Evolutionary conservation across 2,888 invertebrate species (phyloP).

Genomic region (Ashinkailepas kermadecensis): DNA sequence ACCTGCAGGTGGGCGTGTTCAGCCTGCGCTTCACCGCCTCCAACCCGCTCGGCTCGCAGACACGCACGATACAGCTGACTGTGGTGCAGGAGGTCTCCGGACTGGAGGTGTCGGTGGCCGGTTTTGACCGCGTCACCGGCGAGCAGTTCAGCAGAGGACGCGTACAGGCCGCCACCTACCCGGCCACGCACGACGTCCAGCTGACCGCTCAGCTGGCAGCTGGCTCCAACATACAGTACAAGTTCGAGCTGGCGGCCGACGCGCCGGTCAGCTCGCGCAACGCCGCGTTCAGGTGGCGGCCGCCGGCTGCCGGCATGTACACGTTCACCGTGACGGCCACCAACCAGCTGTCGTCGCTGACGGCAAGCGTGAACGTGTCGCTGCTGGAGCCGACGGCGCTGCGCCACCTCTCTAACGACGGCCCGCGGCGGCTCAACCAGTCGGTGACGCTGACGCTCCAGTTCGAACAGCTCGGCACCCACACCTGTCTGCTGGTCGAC

Average conservation of each 20-base stretch:
- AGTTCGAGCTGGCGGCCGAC: background rate
- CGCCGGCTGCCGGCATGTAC: constrained; percentile 12
- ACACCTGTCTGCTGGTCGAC: constrained; percentile 25
- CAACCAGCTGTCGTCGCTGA: constrained; percentile 24
- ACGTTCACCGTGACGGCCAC: constrained; percentile 17
- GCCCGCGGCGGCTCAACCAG: constrained; percentile 9
- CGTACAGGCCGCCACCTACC: constrained; percentile 21
- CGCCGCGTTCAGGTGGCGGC: background rate
- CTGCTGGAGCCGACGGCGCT: constrained; percentile 18
- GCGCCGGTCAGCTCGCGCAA: background rate
- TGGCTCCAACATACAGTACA: constrained; percentile 17
- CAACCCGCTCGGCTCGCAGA: constrained; percentile 16
- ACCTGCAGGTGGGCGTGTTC: constrained; percentile 23
- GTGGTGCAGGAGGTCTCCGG: constrained; percentile 24
- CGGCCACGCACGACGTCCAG: constrained; percentile 21
- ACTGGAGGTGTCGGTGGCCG: constrained; percentile 1
- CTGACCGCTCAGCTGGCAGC: constrained; percentile 2
- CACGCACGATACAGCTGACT: background rate
- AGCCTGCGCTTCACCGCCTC: constrained; percentile 23
- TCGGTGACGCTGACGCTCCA: constrained; percentile 23
- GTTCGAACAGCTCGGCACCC: constrained; percentile 23
- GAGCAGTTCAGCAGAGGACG: constrained; percentile 22
- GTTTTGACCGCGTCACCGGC: constrained; percentile 26
- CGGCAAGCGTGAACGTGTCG: background rate
- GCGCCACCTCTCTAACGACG: constrained; percentile 23